Evolutionary conservation across 2,888 invertebrate genomes (phyloP).

Genomic region (Lasioglossum villosulum): DNA sequence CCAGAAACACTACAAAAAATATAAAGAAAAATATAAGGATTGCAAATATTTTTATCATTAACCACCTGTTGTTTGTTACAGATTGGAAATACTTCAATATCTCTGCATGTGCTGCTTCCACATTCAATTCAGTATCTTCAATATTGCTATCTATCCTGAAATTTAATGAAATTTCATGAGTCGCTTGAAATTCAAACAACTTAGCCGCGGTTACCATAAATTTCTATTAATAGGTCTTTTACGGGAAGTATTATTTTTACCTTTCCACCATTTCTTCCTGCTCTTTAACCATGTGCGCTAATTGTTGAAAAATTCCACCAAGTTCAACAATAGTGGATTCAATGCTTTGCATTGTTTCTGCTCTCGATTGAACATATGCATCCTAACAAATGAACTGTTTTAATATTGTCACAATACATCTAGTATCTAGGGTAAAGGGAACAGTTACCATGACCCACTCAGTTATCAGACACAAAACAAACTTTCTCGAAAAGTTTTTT

Average conservation of each 20-base stretch:
- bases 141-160: conserved; percentile 97
- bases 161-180: conserved; percentile 31
- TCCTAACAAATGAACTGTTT: conserved; percentile 85
- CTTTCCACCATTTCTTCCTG: conserved; percentile 98
- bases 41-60: conserved; percentile 99
- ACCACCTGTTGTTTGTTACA: conserved; percentile 98
- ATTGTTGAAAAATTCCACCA: conserved; percentile 98
- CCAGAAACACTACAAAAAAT: conserved; percentile 98
- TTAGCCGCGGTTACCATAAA: background rate
- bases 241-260: conserved; percentile 79
- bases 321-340: conserved; percentile 99
- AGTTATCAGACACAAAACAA: too few species aligned
- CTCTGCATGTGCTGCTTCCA: conserved; percentile 98
- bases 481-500: too few species aligned
- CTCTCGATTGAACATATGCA: conserved; percentile 95
- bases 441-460: too few species aligned
- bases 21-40: conserved; percentile 99
- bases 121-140: conserved; percentile 97
- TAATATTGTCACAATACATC: background rate
- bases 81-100: conserved; percentile 99
- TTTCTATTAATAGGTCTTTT: background rate
- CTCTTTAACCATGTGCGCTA: conserved; percentile 98
- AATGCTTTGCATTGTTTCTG: conserved; percentile 99
- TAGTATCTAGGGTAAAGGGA: background rate
- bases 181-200: conserved; percentile 10